Conservation (phyloP, 2,797 vertebrate species). For the Adrianichthys oophorus region DNA sequence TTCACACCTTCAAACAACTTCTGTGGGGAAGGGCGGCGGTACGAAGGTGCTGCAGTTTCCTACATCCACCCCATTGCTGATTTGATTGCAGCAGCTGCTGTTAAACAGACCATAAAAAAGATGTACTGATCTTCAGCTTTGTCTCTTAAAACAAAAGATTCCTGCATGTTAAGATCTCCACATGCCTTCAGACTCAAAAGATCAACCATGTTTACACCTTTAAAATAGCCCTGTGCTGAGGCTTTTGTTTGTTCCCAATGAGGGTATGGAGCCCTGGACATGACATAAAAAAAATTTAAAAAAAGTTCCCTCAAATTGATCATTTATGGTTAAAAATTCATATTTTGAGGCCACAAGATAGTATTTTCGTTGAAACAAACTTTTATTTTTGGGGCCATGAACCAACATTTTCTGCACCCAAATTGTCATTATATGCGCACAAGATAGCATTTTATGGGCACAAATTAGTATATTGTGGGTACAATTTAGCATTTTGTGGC, state of each 20-base stretch:
- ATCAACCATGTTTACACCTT: slow-evolving; percentile 9
- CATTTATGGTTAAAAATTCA: too few species aligned
- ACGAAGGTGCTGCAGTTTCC: slow-evolving; percentile 11
- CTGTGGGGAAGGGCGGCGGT: not conserved
- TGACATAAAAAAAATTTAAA: too few species aligned
- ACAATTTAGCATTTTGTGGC: too few species aligned
- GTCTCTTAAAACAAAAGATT: slow-evolving; percentile 12
- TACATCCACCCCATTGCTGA: slow-evolving; percentile 30
- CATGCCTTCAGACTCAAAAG: slow-evolving; percentile 17
- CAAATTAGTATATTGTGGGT: too few species aligned
- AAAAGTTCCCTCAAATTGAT: too few species aligned
- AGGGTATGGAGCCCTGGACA: not conserved
- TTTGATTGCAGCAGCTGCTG: slow-evolving; percentile 38
- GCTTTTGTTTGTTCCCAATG: slow-evolving; percentile 16
- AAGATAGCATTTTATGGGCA: too few species aligned
- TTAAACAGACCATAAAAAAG: slow-evolving; percentile 17
- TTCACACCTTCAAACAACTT: slow-evolving; percentile 2
- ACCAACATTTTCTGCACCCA: too few species aligned
- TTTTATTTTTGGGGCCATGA: too few species aligned
- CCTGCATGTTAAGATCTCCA: slow-evolving; percentile 17
- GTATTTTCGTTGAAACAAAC: too few species aligned
- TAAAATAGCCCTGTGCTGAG: slow-evolving; percentile 10
- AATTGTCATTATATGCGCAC: too few species aligned
- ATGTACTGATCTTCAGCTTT: slow-evolving; percentile 37
- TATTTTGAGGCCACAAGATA: too few species aligned